These are phyloP conservation scores for Rambutsinella grinnellia DNA, from an alignment of 2,888 invertebrate genomes.

Conservation along the genomic window DNA sequence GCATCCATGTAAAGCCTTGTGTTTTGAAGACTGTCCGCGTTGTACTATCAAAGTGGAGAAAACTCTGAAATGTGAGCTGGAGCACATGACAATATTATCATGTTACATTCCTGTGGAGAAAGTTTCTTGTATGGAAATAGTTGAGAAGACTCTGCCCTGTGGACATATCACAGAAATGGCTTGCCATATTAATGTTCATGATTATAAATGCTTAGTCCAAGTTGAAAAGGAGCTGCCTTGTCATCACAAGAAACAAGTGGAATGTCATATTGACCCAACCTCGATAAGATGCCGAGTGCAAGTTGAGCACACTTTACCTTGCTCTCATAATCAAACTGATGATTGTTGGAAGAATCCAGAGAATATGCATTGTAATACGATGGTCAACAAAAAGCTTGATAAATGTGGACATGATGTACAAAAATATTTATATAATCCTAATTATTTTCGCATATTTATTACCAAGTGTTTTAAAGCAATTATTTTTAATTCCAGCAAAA, in stretches of 20 bases:
- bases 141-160: constrained; percentile 72
- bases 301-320: constrained; percentile 44
- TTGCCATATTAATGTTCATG: constrained; percentile 68
- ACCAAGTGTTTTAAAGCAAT: not conserved
- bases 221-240: constrained; percentile 24
- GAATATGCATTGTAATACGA: constrained; percentile 29
- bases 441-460: too few relatives aligned
- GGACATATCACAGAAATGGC: constrained; percentile 70
- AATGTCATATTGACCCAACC: constrained; percentile 67
- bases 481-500: constrained; percentile 9
- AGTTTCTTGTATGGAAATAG: constrained; percentile 70
- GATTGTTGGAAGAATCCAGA: constrained; percentile 36
- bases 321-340: constrained; percentile 63
- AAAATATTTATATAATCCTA: not conserved
- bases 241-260: constrained; percentile 4
- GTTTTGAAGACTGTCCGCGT: constrained; percentile 39
- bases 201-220: constrained; percentile 54
- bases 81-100: not conserved
- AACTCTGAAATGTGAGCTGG: not conserved
- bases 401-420: constrained; percentile 56
- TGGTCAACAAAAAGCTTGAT: constrained; percentile 32
- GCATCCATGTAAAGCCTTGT: constrained; percentile 29
- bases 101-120: constrained; percentile 67
- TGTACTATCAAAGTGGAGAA: constrained; percentile 66
- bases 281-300: not conserved